Evolutionary conservation across 2,888 invertebrate genomes (phyloP), one percentile per base, ranked within the genome.

Genomic region (Azorinus chamasolen): DNA sequence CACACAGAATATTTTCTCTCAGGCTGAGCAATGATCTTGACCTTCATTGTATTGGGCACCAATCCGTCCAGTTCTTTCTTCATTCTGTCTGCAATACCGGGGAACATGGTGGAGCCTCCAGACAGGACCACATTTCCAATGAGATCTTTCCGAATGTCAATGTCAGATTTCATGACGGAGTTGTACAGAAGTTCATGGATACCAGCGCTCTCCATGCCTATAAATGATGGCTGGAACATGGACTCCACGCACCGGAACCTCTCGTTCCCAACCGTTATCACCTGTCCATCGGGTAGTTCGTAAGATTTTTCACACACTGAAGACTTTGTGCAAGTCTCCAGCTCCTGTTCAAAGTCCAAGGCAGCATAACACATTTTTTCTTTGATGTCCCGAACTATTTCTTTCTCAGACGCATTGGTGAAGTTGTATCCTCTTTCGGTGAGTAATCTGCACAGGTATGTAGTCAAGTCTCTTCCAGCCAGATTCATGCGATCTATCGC

Each of bases 341-440:
- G 71, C 65, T 87, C 85, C 24, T 73, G 69, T 54, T 84, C 83
- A 59, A 84, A 85, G 50, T 85, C 84, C 8, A 79, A 41, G 16
- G 83, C 86, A 18, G 76, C 80, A 70, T 87, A 85, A 46, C 85
- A 82, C 48, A 85, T 45, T 61, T 83, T 86, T 50, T 87, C 88
- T 27, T 84, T 83, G n/a, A 83, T 79, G 58, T 81, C 79, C 2
- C 83, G 65, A 4, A 79, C 79, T 25, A 83, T 81, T 62, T 79
- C 83, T 79, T 68, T 57, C 69, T 85, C 79, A 25, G 79, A 70
- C 43, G 64, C 79, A 61, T 27, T 90, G 54, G 91, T 90, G 88
- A 93, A 93, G 51, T 88, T 91, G 88, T 93, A 93, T 69, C 93
- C 93, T 63, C 93, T 88, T 85, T 93, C 93, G 62, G 82, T 83